Evolutionary conservation across 2,888 invertebrate species (phyloP).

Genomic region (Phoronis australis): DNA sequence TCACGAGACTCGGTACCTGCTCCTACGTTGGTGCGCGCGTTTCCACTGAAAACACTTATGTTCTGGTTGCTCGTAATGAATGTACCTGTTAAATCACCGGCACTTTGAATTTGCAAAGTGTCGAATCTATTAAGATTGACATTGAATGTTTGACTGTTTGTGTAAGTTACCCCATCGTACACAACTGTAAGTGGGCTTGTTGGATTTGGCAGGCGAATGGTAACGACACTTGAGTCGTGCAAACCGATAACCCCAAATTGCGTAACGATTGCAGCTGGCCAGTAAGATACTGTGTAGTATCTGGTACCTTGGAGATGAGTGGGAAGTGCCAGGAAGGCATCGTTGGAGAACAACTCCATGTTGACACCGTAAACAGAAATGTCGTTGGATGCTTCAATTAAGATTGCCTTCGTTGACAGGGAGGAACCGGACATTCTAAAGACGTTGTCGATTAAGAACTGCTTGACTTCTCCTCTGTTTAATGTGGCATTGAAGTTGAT

Average conservation of each 20-base stretch:
- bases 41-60: constrained; percentile 17
- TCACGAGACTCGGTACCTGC: constrained; percentile 11
- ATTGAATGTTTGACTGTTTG: too few species aligned
- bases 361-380: not conserved
- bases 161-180: too few species aligned
- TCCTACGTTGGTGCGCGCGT: constrained; percentile 15
- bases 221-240: not conserved
- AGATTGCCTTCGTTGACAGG: not conserved
- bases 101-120: constrained; percentile 6
- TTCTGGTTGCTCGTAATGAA: constrained; percentile 9
- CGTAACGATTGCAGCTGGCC: not conserved
- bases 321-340: not conserved
- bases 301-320: not conserved
- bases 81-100: constrained; percentile 17
- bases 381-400: not conserved
- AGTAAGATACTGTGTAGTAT: not conserved
- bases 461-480: not conserved
- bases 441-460: not conserved
- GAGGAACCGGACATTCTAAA: not conserved
- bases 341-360: not conserved
- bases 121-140: constrained; percentile 6
- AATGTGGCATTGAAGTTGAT: not conserved
- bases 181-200: not conserved
- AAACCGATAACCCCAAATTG: not conserved
- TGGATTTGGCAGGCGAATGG: not conserved